These are phyloP conservation scores for Lymantria monacha DNA, from an alignment of 2,888 invertebrate species.

Conservation along the genomic window DNA sequence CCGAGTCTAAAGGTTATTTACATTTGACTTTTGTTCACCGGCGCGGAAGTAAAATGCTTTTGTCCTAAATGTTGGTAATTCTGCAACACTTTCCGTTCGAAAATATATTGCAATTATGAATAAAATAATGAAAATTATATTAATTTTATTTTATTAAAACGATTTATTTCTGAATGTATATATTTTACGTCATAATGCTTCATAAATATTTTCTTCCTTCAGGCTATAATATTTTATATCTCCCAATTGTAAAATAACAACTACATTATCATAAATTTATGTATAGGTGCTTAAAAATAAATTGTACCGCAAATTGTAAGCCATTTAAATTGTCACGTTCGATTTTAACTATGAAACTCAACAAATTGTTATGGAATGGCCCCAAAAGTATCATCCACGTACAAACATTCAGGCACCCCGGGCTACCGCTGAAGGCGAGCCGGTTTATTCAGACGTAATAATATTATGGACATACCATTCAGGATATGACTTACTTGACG, in stretches of 20 bases:
- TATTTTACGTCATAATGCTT: neutral
- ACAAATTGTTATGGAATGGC: conserved; percentile 50
- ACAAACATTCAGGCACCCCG: conserved; percentile 60
- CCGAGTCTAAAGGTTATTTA: conserved; percentile 73
- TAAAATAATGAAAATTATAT: neutral
- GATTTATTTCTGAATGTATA: neutral
- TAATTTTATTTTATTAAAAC: neutral
- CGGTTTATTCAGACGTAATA: conserved; percentile 44
- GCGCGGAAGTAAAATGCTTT: conserved; percentile 72
- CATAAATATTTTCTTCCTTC: neutral
- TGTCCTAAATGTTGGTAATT: conserved; percentile 60
- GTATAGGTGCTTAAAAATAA: neutral
- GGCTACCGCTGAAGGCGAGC: conserved; percentile 64
- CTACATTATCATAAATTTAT: neutral
- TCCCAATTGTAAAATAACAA: neutral
- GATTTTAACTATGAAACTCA: conserved; percentile 9
- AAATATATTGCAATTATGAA: too few relatives aligned
- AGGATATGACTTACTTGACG: too few relatives aligned
- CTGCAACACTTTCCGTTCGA: conserved; percentile 13
- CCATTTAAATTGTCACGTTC: neutral
- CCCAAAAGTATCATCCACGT: conserved; percentile 51
- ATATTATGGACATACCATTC: conserved; percentile 49
- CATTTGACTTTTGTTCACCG: conserved; percentile 76
- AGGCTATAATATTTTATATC: neutral
- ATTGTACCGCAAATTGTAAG: neutral